Evolutionary conservation across 2,797 vertebrate genomes (phyloP), one percentile per base, ranked within the genome.

Genomic region (Columba guinea): DNA sequence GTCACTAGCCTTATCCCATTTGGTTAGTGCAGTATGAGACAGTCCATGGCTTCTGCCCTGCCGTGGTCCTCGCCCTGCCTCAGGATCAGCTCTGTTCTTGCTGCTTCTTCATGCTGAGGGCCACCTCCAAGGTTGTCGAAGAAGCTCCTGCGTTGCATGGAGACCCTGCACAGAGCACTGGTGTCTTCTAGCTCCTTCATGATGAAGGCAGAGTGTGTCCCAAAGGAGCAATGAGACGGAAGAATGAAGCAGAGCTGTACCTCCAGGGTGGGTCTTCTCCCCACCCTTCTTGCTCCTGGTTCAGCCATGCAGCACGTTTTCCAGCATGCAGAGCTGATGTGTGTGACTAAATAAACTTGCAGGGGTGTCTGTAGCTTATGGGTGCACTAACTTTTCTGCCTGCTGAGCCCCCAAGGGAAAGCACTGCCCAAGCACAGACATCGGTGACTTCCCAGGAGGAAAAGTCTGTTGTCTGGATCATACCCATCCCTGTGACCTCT

Each of bases 31-130:
- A 9, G 39, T 13, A 21, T 46, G 21, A 39, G 13, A 44, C 3
- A 9, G 26, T 37, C 9, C 18, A 28, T 64, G 35, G 18, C 5
- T n/a, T 22, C 13, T 84, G 34, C 17, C 16, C 7, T 41, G 21
- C 4, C 2, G 1, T 22, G 28, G 26, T 26, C 13, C 70, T 34
- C 12, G 7, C 22, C 13, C 28, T 64, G 1, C 1, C 39, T 65
- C 34, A 55, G 19, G 23, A 60, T 3, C 19, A 82, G 30, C 26
- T 9, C 17, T 34, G 6, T 27, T 34, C 35, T 26, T 56, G 11
- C 28, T 84, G 59, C 7, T 48, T 18, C 34, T 52, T 67, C 16
- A 10, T 6, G 0, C 11, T 7, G 35, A 52, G 14, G 14, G 16
- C 39, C 8, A 22, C 7, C 37, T 84, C 35, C 6, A 51, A 22